phyloP scores from a whole-genome alignment of 2,888 invertebrate species.

The Lasius fuliginosus region DNA sequence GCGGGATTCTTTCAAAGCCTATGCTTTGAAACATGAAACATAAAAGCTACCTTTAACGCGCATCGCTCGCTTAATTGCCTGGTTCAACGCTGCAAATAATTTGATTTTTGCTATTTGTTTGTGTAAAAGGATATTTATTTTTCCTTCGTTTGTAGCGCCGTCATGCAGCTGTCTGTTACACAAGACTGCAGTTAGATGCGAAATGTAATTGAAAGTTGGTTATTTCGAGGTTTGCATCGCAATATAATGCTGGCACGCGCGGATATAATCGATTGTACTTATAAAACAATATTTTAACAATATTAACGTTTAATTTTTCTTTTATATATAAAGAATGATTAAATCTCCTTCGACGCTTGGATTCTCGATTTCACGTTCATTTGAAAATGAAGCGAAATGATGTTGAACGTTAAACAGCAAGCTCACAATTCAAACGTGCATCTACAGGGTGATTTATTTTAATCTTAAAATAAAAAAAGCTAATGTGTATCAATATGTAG shows the following conservation, averaged over 20 bases:
- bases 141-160: slow-evolving; percentile 26
- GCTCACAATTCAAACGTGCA: neutral
- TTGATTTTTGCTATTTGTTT: slow-evolving; percentile 33
- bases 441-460: too few species aligned
- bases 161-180: slow-evolving; percentile 29
- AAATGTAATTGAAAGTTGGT: slow-evolving; percentile 13
- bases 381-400: neutral
- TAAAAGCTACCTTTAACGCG: slow-evolving; percentile 11
- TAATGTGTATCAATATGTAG: too few species aligned
- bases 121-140: slow-evolving; percentile 30
- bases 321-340: neutral
- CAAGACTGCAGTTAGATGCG: slow-evolving; percentile 20
- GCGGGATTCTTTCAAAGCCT: neutral
- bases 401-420: neutral
- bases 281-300: neutral
- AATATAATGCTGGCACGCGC: neutral
- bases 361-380: neutral
- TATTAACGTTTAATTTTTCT: neutral
- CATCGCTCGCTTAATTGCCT: slow-evolving; percentile 36
- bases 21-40: neutral
- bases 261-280: neutral
- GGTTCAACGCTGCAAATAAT: slow-evolving; percentile 42
- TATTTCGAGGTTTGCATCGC: slow-evolving; percentile 10
- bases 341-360: neutral
- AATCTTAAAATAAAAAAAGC: too few species aligned